Evolutionary conservation across 2,888 invertebrate species (phyloP), one percentile per base, ranked within the genome.

Genomic region (Pemphredon lugubris): DNA sequence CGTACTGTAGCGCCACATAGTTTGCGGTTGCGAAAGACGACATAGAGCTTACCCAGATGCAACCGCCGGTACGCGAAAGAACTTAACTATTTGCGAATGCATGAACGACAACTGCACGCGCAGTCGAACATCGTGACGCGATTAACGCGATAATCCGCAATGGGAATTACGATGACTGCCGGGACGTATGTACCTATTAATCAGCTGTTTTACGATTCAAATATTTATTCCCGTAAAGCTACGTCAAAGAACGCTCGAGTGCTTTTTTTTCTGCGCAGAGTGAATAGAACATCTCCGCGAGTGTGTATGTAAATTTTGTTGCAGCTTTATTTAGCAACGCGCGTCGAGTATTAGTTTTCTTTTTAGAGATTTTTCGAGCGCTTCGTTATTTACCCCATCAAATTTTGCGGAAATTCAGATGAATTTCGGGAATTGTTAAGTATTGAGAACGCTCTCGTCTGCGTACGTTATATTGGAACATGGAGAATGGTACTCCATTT

Each of bases 11-110:
- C 14, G 11, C 14, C 23, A 18, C 5, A 13, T 14, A 6, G 37
- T 37, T 48, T 48, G 54, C 20, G 66, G 54, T 53, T 50, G 21
- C 53, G 32, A 39, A 54, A 21, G 50, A 54, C 66, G 50, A 66
- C 37, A 26, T 16, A 18, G 44, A 66, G 45, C 42, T 44, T 30
- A 20, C 23, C 51, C 34, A 47, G 40, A 48, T 66, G 45, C 47
- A 13, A 45, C 21, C 47, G 30, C 47, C 39, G 34, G 20, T 42
- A n/a, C 48, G 61, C 21, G 45, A 53, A 66, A 63, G 58, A 58
- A 53, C 20, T 60, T 39, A 57, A 54, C 37, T 57, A 40, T 37
- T 30, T 4, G 57, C 53, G 23, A 45, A 51, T 51, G 51, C 65
- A 42, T 30, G n/a, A 16, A 11, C 32, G 44, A 18, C 32, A 30